phyloP scores from a whole-genome alignment of 2,888 invertebrate genomes.

The Agrotis ipsilon region DNA sequence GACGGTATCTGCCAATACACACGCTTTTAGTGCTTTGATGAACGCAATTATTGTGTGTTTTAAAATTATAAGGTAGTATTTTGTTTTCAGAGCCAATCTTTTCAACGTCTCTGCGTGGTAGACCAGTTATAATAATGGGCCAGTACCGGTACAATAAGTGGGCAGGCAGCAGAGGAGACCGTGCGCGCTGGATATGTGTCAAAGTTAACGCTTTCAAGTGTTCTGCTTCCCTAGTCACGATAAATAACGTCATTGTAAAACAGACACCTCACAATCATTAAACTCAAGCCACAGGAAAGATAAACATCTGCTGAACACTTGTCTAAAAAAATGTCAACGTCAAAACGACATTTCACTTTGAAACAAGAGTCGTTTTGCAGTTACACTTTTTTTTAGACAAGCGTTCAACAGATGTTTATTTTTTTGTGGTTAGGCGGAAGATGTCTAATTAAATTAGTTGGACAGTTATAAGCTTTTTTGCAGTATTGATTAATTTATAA shows the following conservation, averaged over 20 bases:
- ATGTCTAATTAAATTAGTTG: too few relatives aligned
- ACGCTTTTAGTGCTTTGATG: too few relatives aligned
- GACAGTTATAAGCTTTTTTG: too few relatives aligned
- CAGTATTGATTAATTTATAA: too few relatives aligned
- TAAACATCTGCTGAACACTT: too few relatives aligned
- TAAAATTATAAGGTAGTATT: neutral
- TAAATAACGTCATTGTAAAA: slow-evolving; percentile 69
- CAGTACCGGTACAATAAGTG: slow-evolving; percentile 76
- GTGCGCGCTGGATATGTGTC: slow-evolving; percentile 77
- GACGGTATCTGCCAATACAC: too few relatives aligned
- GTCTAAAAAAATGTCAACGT: neutral
- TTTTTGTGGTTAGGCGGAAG: too few relatives aligned
- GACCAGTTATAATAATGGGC: slow-evolving; percentile 73
- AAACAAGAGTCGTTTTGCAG: too few relatives aligned
- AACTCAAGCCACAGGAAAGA: slow-evolving; percentile 2
- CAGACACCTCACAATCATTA: slow-evolving; percentile 78
- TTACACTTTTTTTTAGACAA: too few relatives aligned
- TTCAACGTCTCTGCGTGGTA: slow-evolving; percentile 69
- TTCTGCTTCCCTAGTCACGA: slow-evolving; percentile 71
- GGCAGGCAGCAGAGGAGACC: slow-evolving; percentile 70
- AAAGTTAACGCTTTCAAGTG: slow-evolving; percentile 76
- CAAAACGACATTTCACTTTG: neutral
- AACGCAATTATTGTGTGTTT: too few relatives aligned
- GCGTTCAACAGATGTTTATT: too few relatives aligned
- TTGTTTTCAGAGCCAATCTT: slow-evolving; percentile 49